Percentiles rank a stretch among this genome's conserved stretches.
Conservation (phyloP, 1,140 invertebrate genomes). For the Sinonovacula constricta region DNA sequence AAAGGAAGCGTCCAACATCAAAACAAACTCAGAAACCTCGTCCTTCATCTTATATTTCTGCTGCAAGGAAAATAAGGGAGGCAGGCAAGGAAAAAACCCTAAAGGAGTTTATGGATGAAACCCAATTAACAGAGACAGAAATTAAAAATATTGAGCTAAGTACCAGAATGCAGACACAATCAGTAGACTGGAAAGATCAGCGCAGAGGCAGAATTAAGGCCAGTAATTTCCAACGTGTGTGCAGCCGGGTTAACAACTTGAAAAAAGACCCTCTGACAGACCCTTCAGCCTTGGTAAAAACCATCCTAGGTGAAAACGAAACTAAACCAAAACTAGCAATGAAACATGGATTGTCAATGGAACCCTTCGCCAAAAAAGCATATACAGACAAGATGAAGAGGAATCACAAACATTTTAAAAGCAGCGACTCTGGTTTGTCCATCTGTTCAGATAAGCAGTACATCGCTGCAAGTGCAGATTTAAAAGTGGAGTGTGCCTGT, state of each 20-base stretch:
- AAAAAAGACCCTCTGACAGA: constrained; percentile 8
- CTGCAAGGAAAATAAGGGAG: too few species aligned
- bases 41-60: too few species aligned
- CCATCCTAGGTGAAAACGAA: constrained; percentile 4
- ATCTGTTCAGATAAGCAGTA: constrained; percentile 1
- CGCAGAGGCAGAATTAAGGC: constrained; percentile 28
- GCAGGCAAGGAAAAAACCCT: too few species aligned
- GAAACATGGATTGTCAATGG: constrained; percentile 43
- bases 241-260: constrained; percentile 3
- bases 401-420: constrained; percentile 23
- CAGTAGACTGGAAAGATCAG: constrained; percentile 4
- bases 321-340: constrained; percentile 5
- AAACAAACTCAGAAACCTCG: too few species aligned
- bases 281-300: background rate
- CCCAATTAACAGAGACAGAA: too few species aligned
- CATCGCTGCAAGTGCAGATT: constrained; percentile 34
- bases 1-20: too few species aligned
- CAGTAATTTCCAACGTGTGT: constrained; percentile 22
- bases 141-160: too few species aligned
- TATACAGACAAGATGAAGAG: constrained; percentile 25
- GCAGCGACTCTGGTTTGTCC: constrained; percentile 14
- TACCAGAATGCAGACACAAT: constrained; percentile 5
- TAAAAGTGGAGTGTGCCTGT: constrained; percentile 11
- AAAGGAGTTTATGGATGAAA: too few species aligned
- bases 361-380: constrained; percentile 28